A percentile compares a stretch with the other conserved stretches of the same genome.
These are phyloP conservation scores for Halictus rubicundus DNA, from an alignment of 1,140 invertebrate genomes.

Conservation along the genomic window DNA sequence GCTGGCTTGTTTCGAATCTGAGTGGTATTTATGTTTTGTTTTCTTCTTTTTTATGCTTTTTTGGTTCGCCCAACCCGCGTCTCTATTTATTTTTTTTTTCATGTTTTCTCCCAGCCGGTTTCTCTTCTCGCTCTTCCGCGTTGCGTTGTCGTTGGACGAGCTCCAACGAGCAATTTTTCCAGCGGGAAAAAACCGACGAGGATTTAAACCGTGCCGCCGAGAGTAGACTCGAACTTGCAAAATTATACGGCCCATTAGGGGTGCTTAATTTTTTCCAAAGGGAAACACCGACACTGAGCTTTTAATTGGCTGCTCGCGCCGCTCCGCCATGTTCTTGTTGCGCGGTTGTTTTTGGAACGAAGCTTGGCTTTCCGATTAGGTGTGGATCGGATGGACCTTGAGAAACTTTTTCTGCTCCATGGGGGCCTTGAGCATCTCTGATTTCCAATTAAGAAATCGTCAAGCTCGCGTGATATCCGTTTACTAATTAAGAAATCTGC, in stretches of 20 bases:
- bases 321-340: not conserved
- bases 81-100: not conserved
- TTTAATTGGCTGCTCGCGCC: too few species aligned
- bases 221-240: not conserved
- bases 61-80: not conserved
- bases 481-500: too few species aligned
- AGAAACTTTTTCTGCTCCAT: not conserved
- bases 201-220: not conserved
- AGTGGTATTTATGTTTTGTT: slow-evolving; percentile 42
- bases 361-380: not conserved
- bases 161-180: slow-evolving; percentile 30
- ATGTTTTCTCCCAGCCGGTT: not conserved
- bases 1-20: slow-evolving; percentile 43
- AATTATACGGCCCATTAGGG: not conserved
- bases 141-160: not conserved
- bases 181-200: not conserved
- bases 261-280: not conserved
- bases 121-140: not conserved
- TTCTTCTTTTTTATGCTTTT: not conserved
- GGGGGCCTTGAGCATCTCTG: too few species aligned
- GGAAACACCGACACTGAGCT: not conserved
- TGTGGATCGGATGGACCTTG: too few species aligned
- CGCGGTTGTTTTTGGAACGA: not conserved
- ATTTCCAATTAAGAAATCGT: too few species aligned
- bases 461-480: too few species aligned